Evolutionary conservation across 2,888 invertebrate species (phyloP).

Genomic region (Lochmaea capreae): DNA sequence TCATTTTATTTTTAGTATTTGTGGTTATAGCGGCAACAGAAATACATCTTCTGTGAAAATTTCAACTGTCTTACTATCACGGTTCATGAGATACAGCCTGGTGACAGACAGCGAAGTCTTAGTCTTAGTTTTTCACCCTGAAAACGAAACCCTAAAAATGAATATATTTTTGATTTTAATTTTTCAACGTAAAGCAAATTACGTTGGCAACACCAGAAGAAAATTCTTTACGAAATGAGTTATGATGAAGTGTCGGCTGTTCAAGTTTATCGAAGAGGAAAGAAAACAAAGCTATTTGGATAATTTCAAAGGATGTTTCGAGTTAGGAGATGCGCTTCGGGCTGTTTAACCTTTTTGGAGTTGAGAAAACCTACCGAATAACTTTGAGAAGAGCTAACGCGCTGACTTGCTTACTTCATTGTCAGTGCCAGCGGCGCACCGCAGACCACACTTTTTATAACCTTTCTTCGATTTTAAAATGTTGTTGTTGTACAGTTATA

Average conservation of each 20-base stretch:
- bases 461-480: background rate
- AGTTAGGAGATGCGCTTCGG: slow-evolving; percentile 45
- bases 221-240: slow-evolving; percentile 37
- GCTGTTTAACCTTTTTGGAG: slow-evolving; percentile 49
- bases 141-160: no score
- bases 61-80: no score
- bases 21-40: no score
- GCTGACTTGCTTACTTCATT: slow-evolving; percentile 23
- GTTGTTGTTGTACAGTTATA: background rate
- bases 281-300: slow-evolving; percentile 52
- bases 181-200: background rate
- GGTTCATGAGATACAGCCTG: no score
- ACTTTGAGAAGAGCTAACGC: slow-evolving; percentile 35
- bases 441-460: slow-evolving; percentile 10
- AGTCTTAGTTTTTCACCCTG: no score
- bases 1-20: no score
- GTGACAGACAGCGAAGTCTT: no score
- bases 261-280: slow-evolving; percentile 39
- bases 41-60: no score
- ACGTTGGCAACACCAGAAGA: slow-evolving; percentile 21
- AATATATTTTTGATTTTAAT: no score
- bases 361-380: slow-evolving; percentile 40
- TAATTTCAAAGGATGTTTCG: slow-evolving; percentile 52
- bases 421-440: slow-evolving; percentile 33
- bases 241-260: slow-evolving; percentile 43